phyloP scores from a whole-genome alignment of 2,113 vertebrate species.

The Cyphomyrus discorhynchus region DNA sequence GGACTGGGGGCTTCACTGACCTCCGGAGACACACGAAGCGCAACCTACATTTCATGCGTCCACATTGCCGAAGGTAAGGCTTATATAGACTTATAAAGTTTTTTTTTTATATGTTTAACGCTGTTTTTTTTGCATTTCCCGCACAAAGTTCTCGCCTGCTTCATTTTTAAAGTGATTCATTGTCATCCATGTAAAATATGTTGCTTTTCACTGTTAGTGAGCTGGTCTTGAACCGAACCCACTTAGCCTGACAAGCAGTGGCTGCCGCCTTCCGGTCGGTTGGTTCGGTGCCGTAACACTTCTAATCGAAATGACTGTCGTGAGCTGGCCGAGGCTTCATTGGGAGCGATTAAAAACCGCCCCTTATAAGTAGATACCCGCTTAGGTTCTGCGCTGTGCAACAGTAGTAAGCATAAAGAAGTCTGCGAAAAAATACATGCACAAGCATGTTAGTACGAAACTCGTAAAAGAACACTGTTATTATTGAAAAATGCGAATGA shows the following conservation, averaged over 20 bases:
- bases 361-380: background rate
- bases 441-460: background rate
- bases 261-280: background rate
- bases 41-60: background rate
- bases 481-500: background rate
- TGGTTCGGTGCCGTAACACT: background rate
- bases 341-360: background rate
- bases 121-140: background rate
- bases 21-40: background rate
- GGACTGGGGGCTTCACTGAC: background rate
- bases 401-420: background rate
- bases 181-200: background rate
- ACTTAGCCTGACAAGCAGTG: background rate
- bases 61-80: background rate
- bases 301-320: background rate
- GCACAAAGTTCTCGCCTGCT: background rate
- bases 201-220: background rate
- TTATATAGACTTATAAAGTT: background rate
- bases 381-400: background rate
- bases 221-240: background rate
- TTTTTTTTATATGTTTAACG: background rate
- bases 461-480: no score
- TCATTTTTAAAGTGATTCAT: background rate
- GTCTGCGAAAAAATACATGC: background rate
- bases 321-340: background rate